Base-by-base conservation (phyloP, 2,888 invertebrate species). In the Dendrolimus houi region DNA sequence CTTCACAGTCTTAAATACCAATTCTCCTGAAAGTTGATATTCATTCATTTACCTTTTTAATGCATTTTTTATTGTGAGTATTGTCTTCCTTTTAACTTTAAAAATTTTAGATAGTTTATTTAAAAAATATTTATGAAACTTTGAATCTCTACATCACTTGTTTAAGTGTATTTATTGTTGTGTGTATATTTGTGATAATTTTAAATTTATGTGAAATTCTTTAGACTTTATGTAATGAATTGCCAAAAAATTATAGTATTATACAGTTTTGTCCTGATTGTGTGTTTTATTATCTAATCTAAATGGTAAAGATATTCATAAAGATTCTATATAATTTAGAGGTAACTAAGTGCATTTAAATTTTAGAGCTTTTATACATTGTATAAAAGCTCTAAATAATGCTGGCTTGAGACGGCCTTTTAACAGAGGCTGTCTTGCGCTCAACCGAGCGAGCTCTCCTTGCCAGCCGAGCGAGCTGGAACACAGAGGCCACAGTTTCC, bases 211-310 rank as follows among this genome's bases (percentile, higher is more conserved):
- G 29, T 47, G 47, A 54, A 55, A 55, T 52, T 56, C 29, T 57
- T 60, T 52, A 60, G 57, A 42, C 47, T 41, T 62, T 59, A 61
- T 58, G 42, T 60, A 64, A 59, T 58, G 52, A 56, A 64, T 62
- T 69, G 64, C 68, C 64, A 69, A 69, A 69, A 66, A 64, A 58
- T 59, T 52, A 57, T 47, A 62, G 53, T 61, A 65, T 60, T 61
- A 62, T 58, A 60, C 60, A 61, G 55, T 59, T 13, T 60, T 61
- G 60, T 56, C 60, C 47, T 59, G 54, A 60, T 55, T 59, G 40
- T 60, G 8, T 58, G 59, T 55, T 55, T 58, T 58, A 59, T 53
- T 29, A 29, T 29, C 29, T 29, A 6, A 29, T 3, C 29, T 29
- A 29, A 29, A 29, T 29, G 29, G 3, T 29, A 29, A 29, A 29